Evolutionary conservation across 2,888 invertebrate genomes (phyloP), one percentile per base, ranked within the genome.

Genomic region (Congeria kusceri): DNA sequence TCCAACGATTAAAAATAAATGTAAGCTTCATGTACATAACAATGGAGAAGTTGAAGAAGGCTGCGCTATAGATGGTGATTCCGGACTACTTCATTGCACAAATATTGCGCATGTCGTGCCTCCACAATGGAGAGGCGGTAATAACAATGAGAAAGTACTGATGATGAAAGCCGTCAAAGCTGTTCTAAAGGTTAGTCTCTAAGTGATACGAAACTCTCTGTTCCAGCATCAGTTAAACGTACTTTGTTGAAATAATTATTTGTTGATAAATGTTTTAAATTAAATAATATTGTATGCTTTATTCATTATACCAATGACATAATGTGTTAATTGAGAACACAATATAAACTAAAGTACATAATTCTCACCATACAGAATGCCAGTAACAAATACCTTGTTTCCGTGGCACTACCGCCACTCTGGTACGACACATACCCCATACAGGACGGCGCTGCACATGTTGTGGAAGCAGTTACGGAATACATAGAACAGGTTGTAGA

Each of bases 381-480:
- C 13, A 39, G 39, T 39, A 39, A 39, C 3, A 39, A 39, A 39
- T 3, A 15, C 53, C 25, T 53, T 53, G 25, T 53, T 25, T 53
- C 53, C 25, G 53, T 53, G 9, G 53, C 13, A n/a, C 20, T 53
- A 53, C 53, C 53, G 25, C 53, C 53, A 25, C 53, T 53, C 25
- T 20, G 53, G 23, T 53, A 20, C 18, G 53, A n/a, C 53, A 53
- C 13, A 20, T 53, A 53, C n/a, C 20, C 53, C 1, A 20, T 5
- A 9, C 9, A 15, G 23, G 23, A 53, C 11, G 53, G 23, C 25
- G 53, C n/a, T 9, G 23, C 20, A 53, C 53, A 53, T 53, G 25
- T 53, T 53, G 53, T 53, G 23, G 53, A 53, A 53, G 53, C 53
- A 23, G 53, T 53, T 53, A 25, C 25, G 2, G 53, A 20, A 53